Percentiles rank a stretch among this genome's conserved stretches.
phyloP scores from a whole-genome alignment of 1,140 invertebrate species.

The Nautilus pompilius region DNA sequence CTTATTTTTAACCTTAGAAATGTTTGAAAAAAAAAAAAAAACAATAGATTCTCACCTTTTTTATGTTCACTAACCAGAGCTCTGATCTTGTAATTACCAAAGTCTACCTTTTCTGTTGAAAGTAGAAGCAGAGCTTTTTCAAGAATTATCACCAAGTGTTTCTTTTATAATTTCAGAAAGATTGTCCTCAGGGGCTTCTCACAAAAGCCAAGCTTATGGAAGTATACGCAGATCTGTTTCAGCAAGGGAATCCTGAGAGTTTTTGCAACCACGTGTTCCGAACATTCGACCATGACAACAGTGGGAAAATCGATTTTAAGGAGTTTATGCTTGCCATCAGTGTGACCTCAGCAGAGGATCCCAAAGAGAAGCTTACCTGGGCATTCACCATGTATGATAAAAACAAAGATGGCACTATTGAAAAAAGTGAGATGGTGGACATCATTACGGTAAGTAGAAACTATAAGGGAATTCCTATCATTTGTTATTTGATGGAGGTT shows the following conservation, averaged over 20 bases:
- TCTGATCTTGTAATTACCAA: too few relatives aligned
- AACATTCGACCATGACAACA: slow-evolving; percentile 99
- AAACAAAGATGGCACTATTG: slow-evolving; percentile 98
- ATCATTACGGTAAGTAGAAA: slow-evolving; percentile 60
- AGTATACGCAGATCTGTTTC: slow-evolving; percentile 94
- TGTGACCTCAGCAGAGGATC: slow-evolving; percentile 89
- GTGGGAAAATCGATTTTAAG: slow-evolving; percentile 64
- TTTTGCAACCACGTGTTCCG: slow-evolving; percentile 99
- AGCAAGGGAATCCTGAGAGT: slow-evolving; percentile 95
- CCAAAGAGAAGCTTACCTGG: slow-evolving; percentile 98
- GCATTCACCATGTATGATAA: slow-evolving; percentile 97
- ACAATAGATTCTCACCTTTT: too few relatives aligned
- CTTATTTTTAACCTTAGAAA: too few relatives aligned
- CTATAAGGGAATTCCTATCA: background rate
- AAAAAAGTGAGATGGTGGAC: slow-evolving; percentile 78
- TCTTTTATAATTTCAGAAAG: slow-evolving; percentile 78
- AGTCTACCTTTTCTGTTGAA: too few relatives aligned
- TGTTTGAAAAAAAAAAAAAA: too few relatives aligned
- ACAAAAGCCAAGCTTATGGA: slow-evolving; percentile 98
- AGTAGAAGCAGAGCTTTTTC: too few relatives aligned
- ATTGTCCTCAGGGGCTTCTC: slow-evolving; percentile 96
- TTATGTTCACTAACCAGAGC: too few relatives aligned
- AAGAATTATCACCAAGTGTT: too few relatives aligned
- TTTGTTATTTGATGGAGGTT: too few relatives aligned
- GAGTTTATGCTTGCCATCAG: slow-evolving; percentile 76